These are phyloP conservation scores for Cryptomyrus ogoouensis DNA, from an alignment of 2,113 vertebrate genomes.

Conservation along the genomic window DNA sequence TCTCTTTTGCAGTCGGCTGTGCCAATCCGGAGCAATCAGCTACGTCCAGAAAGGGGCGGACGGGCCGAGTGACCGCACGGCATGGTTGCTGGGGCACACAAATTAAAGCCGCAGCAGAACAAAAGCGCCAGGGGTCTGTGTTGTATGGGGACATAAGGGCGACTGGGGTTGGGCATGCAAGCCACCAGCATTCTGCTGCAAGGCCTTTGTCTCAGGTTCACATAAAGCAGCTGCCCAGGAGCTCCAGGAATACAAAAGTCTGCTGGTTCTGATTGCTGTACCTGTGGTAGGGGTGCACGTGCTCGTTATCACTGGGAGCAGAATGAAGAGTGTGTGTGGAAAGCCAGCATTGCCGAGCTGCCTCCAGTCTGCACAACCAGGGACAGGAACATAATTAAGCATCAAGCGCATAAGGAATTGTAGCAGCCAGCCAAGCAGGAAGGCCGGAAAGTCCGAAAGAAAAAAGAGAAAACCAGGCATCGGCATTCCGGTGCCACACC, in stretches of 20 bases:
- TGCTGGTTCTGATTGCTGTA: not conserved
- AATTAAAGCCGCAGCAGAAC: constrained; percentile 28
- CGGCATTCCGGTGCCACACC: too few species aligned
- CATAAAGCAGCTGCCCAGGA: not conserved
- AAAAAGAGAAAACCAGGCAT: not conserved
- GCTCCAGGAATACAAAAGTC: not conserved
- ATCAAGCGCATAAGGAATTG: not conserved
- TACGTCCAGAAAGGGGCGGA: not conserved
- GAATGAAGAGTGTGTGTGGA: not conserved
- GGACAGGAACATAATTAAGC: not conserved
- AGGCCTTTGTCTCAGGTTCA: constrained; percentile 23
- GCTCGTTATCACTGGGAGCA: not conserved
- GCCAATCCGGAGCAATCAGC: not conserved
- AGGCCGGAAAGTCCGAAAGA: not conserved
- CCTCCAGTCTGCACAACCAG: not conserved
- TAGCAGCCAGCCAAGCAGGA: not conserved
- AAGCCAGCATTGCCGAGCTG: not conserved
- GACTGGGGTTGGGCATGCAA: constrained; percentile 1
- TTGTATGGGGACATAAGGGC: constrained; percentile 15
- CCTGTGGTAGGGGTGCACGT: not conserved
- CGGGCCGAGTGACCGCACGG: not conserved
- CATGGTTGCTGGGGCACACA: constrained; percentile 13
- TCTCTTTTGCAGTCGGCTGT: not conserved
- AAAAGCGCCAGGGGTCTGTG: constrained; percentile 32
- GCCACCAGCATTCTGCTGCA: constrained; percentile 33